phyloP scores from a whole-genome alignment of 2,113 vertebrate species.

The Cyanoderma ruficeps region DNA sequence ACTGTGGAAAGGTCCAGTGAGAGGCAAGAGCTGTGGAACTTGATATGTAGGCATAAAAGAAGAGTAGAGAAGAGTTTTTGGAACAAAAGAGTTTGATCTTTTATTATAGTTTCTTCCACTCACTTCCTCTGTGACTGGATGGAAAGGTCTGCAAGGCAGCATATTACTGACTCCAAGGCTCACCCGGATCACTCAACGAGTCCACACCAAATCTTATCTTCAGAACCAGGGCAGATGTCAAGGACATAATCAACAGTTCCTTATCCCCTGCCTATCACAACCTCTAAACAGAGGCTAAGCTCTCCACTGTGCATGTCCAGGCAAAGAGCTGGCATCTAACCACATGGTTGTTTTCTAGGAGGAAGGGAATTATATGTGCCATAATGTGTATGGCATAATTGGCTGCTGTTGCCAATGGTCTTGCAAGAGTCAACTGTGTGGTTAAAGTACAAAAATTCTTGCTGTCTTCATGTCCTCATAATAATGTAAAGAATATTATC shows the following conservation, averaged over 20 bases:
- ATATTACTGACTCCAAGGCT: background rate
- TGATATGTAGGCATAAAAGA: background rate
- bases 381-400: background rate
- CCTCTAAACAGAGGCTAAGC: background rate
- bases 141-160: background rate
- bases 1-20: background rate
- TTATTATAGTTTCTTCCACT: background rate
- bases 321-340: background rate
- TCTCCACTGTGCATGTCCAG: background rate
- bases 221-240: background rate
- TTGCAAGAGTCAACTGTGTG: background rate
- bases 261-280: constrained; percentile 1
- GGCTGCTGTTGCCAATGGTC: background rate
- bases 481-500: background rate
- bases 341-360: background rate
- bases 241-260: background rate
- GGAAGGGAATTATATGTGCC: background rate
- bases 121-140: background rate
- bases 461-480: background rate
- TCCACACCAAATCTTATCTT: constrained; percentile 12
- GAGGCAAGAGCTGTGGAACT: background rate
- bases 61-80: background rate
- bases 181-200: background rate
- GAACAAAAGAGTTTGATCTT: background rate
- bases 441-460: background rate